Percentiles rank a stretch among this genome's conserved stretches.
phyloP scores from a whole-genome alignment of 2,888 invertebrate genomes.

The Lordiphosa fenestrarum region DNA sequence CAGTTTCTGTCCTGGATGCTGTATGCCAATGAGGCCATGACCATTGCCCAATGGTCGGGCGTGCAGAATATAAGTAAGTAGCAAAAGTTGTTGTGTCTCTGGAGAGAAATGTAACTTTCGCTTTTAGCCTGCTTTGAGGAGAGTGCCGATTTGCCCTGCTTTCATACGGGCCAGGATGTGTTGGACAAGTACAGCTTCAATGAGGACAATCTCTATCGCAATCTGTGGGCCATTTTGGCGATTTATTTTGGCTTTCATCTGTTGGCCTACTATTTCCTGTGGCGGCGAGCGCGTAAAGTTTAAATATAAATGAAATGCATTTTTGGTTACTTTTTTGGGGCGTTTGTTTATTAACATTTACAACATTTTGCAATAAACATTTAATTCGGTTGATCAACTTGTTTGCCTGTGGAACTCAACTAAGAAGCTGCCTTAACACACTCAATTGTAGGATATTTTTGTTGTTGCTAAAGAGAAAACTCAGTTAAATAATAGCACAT shows the following conservation, averaged over 20 bases:
- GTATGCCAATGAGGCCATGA: slow-evolving; percentile 92
- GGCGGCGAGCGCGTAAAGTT: slow-evolving; percentile 83
- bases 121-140: slow-evolving; percentile 83
- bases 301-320: slow-evolving; percentile 47
- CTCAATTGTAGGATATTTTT: background rate
- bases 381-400: no score
- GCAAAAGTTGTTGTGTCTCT: background rate
- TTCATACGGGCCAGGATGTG: slow-evolving; percentile 87
- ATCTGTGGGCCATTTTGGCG: slow-evolving; percentile 85
- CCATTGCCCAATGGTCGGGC: slow-evolving; percentile 90
- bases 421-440: slow-evolving; percentile 31
- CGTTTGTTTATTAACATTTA: slow-evolving; percentile 11
- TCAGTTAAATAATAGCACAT: slow-evolving; percentile 11
- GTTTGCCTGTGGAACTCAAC: slow-evolving; percentile 20
- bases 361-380: no score
- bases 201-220: slow-evolving; percentile 83
- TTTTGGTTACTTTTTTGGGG: slow-evolving; percentile 4
- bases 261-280: slow-evolving; percentile 86
- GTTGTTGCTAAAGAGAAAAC: background rate
- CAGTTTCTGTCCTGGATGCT: slow-evolving; percentile 92
- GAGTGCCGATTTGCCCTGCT: slow-evolving; percentile 85
- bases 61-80: slow-evolving; percentile 81
- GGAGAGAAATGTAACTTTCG: no score
- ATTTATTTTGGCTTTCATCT: slow-evolving; percentile 87
- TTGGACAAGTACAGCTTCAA: slow-evolving; percentile 87